phyloP scores from a whole-genome alignment of 2,113 vertebrate species.

The Chaenocephalus aceratus region DNA sequence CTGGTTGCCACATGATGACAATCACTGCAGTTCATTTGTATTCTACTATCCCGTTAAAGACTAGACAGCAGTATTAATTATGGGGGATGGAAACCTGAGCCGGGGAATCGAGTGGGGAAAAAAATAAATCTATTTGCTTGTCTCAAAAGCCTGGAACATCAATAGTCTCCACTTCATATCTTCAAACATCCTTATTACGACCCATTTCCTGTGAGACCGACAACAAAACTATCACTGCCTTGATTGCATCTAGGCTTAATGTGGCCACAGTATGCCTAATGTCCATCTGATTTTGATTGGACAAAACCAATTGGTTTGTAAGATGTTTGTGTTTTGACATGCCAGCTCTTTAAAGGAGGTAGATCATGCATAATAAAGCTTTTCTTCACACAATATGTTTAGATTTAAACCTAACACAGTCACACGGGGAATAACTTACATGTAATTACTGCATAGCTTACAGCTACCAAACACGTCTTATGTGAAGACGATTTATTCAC shows the following conservation, averaged over 20 bases:
- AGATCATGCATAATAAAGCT: slow-evolving; percentile 14
- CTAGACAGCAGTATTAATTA: slow-evolving; percentile 58
- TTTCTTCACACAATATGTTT: neutral
- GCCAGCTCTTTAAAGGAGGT: neutral
- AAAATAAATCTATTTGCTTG: slow-evolving; percentile 46
- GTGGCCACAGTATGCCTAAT: slow-evolving; percentile 10
- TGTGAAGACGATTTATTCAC: too few species aligned
- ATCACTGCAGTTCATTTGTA: slow-evolving; percentile 55
- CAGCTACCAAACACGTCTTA: neutral
- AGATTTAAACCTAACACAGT: neutral
- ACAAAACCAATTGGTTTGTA: neutral
- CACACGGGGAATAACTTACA: neutral
- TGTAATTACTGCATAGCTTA: neutral
- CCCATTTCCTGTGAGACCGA: slow-evolving; percentile 37
- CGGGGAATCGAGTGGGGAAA: slow-evolving; percentile 55
- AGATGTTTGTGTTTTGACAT: neutral
- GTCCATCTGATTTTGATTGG: slow-evolving; percentile 34
- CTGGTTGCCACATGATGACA: slow-evolving; percentile 9
- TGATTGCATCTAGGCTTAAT: slow-evolving; percentile 47
- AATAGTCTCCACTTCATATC: slow-evolving; percentile 61
- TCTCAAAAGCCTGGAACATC: slow-evolving; percentile 58
- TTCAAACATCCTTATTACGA: slow-evolving; percentile 64
- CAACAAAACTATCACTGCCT: slow-evolving; percentile 44
- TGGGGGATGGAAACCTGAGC: slow-evolving; percentile 45
- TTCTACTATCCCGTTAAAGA: slow-evolving; percentile 43